Evolutionary conservation across 2,888 invertebrate genomes (phyloP).

Genomic region (Uropetala carovei): DNA sequence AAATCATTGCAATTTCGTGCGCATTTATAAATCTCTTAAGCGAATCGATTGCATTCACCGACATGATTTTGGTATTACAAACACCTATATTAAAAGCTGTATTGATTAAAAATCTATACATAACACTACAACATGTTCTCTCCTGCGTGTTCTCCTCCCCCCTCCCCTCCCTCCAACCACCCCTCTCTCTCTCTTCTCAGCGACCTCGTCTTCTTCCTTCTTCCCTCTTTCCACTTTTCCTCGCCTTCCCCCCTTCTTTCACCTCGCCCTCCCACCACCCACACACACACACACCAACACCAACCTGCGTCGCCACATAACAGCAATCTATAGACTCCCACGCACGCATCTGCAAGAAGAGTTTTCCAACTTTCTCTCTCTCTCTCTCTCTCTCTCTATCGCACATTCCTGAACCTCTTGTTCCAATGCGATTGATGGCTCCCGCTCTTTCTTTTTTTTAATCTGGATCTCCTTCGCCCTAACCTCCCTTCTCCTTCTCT

Average conservation of each 20-base stretch:
- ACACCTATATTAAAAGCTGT: no score
- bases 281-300: neutral
- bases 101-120: no score
- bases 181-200: no score
- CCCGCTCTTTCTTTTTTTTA: neutral
- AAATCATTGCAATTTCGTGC: no score
- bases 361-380: neutral
- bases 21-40: no score
- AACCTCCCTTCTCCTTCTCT: neutral
- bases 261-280: neutral
- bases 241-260: neutral
- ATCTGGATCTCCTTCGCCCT: neutral
- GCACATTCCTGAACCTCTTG: neutral
- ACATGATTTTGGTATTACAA: no score
- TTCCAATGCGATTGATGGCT: conserved; percentile 17
- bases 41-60: no score
- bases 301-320: neutral
- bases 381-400: neutral
- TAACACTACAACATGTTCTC: neutral
- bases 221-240: neutral
- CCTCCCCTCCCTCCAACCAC: no score
- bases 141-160: neutral
- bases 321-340: conserved; percentile 11
- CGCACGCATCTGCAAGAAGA: neutral
- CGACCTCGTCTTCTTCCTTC: no score